phyloP scores from a whole-genome alignment of 2,797 vertebrate species.

The Hyperoplus immaculatus region DNA sequence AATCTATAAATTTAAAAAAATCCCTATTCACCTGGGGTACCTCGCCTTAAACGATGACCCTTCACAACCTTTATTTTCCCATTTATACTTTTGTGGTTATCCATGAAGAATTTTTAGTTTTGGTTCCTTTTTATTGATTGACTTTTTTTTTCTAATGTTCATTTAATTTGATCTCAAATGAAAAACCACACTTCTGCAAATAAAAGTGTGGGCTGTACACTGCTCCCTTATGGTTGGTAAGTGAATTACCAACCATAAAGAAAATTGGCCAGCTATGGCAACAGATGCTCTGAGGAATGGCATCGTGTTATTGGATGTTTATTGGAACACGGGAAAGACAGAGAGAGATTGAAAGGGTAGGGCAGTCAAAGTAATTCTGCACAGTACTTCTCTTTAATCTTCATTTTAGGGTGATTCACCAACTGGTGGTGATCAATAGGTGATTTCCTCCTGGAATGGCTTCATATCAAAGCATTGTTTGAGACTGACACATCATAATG shows the following conservation, averaged over 20 bases:
- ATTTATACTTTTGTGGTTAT: slow-evolving; percentile 13
- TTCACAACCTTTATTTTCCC: neutral
- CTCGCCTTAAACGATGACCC: neutral
- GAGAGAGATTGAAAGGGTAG: slow-evolving; percentile 42
- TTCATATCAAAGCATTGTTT: slow-evolving; percentile 61
- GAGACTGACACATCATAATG: slow-evolving; percentile 49
- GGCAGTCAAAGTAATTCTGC: slow-evolving; percentile 45
- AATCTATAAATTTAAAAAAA: too few species aligned
- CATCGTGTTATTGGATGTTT: slow-evolving; percentile 65
- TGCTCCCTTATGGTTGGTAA: slow-evolving; percentile 54
- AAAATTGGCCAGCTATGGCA: slow-evolving; percentile 65
- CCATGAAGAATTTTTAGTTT: slow-evolving; percentile 39
- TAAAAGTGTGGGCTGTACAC: slow-evolving; percentile 60
- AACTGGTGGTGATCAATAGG: slow-evolving; percentile 66
- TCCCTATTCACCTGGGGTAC: too few species aligned
- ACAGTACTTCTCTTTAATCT: slow-evolving; percentile 68
- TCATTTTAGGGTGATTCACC: slow-evolving; percentile 71
- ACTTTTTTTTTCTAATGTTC: slow-evolving; percentile 54
- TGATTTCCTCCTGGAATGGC: slow-evolving; percentile 48
- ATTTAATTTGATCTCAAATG: slow-evolving; percentile 65
- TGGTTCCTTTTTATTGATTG: slow-evolving; percentile 39
- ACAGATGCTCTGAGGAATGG: slow-evolving; percentile 74
- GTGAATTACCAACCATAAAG: slow-evolving; percentile 74
- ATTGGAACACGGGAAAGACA: slow-evolving; percentile 56
- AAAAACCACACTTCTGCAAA: slow-evolving; percentile 64